Conservation (phyloP, 1,140 invertebrate species). For the Nylanderia fulva region DNA sequence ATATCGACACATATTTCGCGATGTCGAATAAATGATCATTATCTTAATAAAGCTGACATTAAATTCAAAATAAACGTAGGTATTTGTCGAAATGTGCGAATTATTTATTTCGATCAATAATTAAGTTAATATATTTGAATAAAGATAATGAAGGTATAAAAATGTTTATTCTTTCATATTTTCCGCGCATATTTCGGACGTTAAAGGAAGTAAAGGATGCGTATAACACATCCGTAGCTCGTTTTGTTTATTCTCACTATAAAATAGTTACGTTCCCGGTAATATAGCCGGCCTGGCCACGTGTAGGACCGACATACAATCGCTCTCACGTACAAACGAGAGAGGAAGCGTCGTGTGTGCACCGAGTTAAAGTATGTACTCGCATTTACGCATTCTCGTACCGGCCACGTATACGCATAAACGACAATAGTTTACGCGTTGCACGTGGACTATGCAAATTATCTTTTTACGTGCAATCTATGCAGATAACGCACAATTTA, state of each 20-base stretch:
- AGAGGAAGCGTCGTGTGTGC: constrained; percentile 18
- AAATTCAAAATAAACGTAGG: not conserved
- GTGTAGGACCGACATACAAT: constrained; percentile 29
- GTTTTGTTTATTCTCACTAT: not conserved
- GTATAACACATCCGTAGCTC: not conserved
- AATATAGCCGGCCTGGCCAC: constrained; percentile 32
- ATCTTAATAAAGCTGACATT: not conserved
- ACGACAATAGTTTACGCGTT: constrained; percentile 39
- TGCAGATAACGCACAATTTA: constrained; percentile 42
- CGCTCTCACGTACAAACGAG: not conserved
- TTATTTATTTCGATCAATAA: not conserved
- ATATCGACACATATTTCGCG: not conserved
- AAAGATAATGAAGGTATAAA: not conserved
- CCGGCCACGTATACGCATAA: constrained; percentile 36
- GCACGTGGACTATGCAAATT: constrained; percentile 32
- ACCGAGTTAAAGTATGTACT: constrained; percentile 53
- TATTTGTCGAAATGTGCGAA: not conserved
- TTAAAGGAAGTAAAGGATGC: not conserved
- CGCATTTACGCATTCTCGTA: constrained; percentile 48
- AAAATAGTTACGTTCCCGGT: constrained; percentile 1
- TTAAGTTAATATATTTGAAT: not conserved
- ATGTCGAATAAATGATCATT: constrained; percentile 9
- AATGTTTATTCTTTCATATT: not conserved
- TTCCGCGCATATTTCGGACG: not conserved
- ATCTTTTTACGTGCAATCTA: constrained; percentile 39